Evolutionary conservation across 2,113 vertebrate species (phyloP).

Genomic region (Ceratotherium simum): DNA sequence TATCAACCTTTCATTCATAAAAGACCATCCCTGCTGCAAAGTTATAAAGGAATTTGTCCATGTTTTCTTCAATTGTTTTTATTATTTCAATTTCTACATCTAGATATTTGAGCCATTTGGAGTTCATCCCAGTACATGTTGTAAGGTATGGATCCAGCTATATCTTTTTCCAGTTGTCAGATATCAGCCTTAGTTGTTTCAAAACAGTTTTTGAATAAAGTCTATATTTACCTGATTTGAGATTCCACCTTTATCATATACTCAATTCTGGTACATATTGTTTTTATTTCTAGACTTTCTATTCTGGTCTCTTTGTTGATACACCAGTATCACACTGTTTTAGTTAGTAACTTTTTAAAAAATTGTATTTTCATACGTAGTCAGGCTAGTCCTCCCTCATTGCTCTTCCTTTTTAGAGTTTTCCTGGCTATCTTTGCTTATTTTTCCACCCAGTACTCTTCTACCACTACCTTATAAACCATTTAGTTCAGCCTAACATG

Average conservation of each 20-base stretch:
- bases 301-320: neutral
- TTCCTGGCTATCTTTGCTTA: conserved; percentile 14
- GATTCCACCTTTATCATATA: conserved; percentile 13
- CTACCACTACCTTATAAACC: conserved; percentile 3
- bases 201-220: conserved; percentile 17
- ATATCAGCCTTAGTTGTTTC: neutral
- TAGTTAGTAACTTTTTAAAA: conserved; percentile 2
- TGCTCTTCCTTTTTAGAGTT: conserved; percentile 35
- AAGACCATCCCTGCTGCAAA: neutral
- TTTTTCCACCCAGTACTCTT: conserved; percentile 33
- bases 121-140: neutral
- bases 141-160: neutral
- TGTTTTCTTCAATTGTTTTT: conserved; percentile 50
- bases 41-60: conserved; percentile 40
- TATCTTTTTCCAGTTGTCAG: conserved; percentile 29
- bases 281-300: conserved; percentile 14
- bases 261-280: neutral
- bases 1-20: conserved; percentile 44
- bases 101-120: conserved; percentile 2
- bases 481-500: neutral
- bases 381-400: neutral
- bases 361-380: neutral
- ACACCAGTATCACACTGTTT: neutral
- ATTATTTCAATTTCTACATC: conserved; percentile 24
- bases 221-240: conserved; percentile 17